Evolutionary conservation across 2,113 vertebrate genomes (phyloP).

Genomic region (Otolemur garnettii): DNA sequence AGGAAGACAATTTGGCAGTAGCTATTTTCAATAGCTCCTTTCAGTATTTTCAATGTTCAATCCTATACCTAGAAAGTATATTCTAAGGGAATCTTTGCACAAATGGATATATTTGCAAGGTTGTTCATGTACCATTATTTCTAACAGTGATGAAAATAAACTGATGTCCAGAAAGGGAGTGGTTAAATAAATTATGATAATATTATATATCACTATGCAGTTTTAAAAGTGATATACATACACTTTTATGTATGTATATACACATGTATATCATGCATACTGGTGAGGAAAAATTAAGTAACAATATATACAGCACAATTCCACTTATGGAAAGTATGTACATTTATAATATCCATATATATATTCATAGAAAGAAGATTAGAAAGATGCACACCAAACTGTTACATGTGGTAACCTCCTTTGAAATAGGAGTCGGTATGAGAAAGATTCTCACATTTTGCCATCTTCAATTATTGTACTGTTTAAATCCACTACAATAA

Average conservation of each 20-base stretch:
- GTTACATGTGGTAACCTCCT: background rate
- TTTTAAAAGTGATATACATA: constrained; percentile 24
- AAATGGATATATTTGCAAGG: background rate
- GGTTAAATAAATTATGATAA: constrained; percentile 13
- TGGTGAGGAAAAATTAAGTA: background rate
- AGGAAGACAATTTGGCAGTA: constrained; percentile 53
- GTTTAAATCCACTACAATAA: constrained; percentile 39
- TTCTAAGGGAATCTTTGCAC: constrained; percentile 33
- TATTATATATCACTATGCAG: background rate
- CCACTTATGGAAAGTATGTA: constrained; percentile 49
- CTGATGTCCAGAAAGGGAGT: background rate
- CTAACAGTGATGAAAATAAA: constrained; percentile 50
- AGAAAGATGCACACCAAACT: background rate
- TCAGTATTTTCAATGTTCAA: constrained; percentile 47
- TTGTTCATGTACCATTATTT: constrained; percentile 2
- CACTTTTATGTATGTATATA: background rate
- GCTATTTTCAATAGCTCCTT: background rate
- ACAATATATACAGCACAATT: background rate
- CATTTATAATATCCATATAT: constrained; percentile 31
- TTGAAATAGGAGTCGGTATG: background rate
- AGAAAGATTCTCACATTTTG: background rate
- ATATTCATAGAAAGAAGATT: constrained; percentile 4
- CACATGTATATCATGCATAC: background rate
- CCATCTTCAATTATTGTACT: background rate
- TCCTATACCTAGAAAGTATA: constrained; percentile 5